phyloP scores from a whole-genome alignment of 2,113 vertebrate species.

The Alexandromys fortis region DNA sequence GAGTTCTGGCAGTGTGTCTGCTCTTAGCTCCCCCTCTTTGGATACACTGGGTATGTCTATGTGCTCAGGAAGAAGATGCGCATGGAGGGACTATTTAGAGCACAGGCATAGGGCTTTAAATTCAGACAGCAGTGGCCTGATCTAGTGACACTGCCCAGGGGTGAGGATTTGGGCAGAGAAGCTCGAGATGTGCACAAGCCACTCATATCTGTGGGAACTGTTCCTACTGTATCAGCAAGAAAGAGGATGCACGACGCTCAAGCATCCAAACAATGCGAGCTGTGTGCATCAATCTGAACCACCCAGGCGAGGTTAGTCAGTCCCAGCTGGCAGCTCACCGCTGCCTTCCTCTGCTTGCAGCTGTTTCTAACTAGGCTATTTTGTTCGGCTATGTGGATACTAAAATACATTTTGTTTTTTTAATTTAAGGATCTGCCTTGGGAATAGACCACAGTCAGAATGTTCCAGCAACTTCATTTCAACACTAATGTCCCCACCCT shows the following conservation, averaged over 20 bases:
- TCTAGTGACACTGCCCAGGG: neutral
- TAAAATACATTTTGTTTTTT: neutral
- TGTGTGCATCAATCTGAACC: fast-evolving
- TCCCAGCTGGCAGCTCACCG: neutral
- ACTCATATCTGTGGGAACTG: neutral
- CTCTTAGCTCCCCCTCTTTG: neutral
- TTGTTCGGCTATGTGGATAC: slow-evolving; percentile 1
- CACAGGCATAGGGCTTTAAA: neutral
- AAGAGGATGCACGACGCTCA: neutral
- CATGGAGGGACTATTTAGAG: neutral
- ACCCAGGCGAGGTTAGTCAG: neutral
- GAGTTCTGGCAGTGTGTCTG: neutral
- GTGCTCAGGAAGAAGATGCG: neutral
- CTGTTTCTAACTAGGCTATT: slow-evolving; percentile 57
- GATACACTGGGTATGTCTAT: neutral
- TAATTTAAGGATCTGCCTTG: slow-evolving; percentile 34
- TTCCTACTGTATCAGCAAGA: neutral
- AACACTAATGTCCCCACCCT: neutral
- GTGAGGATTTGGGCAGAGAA: neutral
- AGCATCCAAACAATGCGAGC: neutral
- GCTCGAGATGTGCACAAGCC: neutral
- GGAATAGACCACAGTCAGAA: slow-evolving; percentile 11
- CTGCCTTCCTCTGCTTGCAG: neutral
- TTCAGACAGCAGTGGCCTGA: neutral
- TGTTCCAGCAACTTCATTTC: slow-evolving; percentile 11